A percentile compares a stretch with the other conserved stretches of the same genome.
Evolutionary conservation across 2,888 invertebrate species (phyloP).

Genomic region (Mechanitis messenoides): DNA sequence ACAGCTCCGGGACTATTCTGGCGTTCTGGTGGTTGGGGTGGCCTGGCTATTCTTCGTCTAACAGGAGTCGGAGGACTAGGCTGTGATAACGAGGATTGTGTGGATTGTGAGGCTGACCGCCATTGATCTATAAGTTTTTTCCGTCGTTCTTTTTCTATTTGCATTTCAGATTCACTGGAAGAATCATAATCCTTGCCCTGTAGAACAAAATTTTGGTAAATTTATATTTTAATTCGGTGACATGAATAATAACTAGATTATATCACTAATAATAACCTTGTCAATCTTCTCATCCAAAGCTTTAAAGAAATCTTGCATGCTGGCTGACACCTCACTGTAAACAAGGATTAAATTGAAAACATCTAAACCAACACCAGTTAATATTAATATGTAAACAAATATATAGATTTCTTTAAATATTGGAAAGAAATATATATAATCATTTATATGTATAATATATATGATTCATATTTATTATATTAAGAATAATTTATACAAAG

Average conservation of each 20-base stretch:
- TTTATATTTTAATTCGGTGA: background rate
- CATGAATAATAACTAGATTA: background rate
- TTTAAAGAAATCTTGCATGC: slow-evolving; percentile 94
- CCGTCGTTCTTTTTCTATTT: slow-evolving; percentile 81
- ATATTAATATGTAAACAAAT: too few species aligned
- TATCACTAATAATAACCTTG: slow-evolving; percentile 73
- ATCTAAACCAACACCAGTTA: background rate
- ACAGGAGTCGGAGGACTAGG: slow-evolving; percentile 63
- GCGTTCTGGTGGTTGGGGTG: slow-evolving; percentile 58
- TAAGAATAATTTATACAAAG: too few species aligned
- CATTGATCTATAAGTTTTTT: slow-evolving; percentile 83
- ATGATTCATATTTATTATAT: too few species aligned
- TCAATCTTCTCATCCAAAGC: slow-evolving; percentile 95
- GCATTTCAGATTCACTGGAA: slow-evolving; percentile 83
- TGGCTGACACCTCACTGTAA: slow-evolving; percentile 90
- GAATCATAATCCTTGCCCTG: slow-evolving; percentile 91
- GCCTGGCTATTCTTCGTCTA: slow-evolving; percentile 50
- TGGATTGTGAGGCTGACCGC: slow-evolving; percentile 82
- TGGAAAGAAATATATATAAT: too few species aligned
- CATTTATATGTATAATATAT: too few species aligned
- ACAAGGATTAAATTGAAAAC: slow-evolving; percentile 25
- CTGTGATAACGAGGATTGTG: slow-evolving; percentile 55
- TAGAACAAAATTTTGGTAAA: slow-evolving; percentile 5
- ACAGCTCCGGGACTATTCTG: slow-evolving; percentile 59
- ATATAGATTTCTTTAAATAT: too few species aligned